Base-by-base conservation (phyloP, 2,888 invertebrate genomes). In the Hypomecis punctinalis region DNA sequence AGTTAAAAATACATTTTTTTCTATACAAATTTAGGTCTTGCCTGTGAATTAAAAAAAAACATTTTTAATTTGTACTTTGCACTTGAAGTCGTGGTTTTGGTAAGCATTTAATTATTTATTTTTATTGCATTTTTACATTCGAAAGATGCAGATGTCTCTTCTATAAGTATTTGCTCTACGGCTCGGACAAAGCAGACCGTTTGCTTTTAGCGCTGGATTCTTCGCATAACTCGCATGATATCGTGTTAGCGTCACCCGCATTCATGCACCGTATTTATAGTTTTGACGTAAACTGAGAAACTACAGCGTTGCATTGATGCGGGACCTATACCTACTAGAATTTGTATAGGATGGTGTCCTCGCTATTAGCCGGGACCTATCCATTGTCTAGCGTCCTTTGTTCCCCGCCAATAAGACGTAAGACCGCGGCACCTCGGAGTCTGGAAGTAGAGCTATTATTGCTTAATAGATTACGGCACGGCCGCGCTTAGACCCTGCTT, bases 401-500 rank as follows among this genome's bases (percentile, higher is more conserved):
- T 90, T 85, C 86, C 61, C 70, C 80, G 78, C 84, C 90, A 90
- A 89, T 86, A 85, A 85, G 82, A 72, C 73, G 72, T 73, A 74
- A 77, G 76, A 58, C 57, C 56, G 46, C 64, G 65, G 69, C 68
- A 64, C 70, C 68, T 71, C 78, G 49, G 40, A 52, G 40, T 40
- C 69, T 61, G 71, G 69, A 68, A 59, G 65, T 64, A 63, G 58
- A 52, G 66, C 70, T 61, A 85, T 87, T 88, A 88, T 86, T 85
- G 82, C 83, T 83, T 86, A 86, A 88, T 87, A 88, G 85, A 85
- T 88, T 84, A 87, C 79, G 79, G 81, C 77, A 78, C 80, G 82
- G 72, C 71, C 69, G 63, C 71, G 67, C 71, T 64, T 53, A 54
- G 46, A n/a, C 54, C 47, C 55, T 69, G 80, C 85, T 86, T 85